Conservation (phyloP, 2,888 invertebrate genomes). For the Troides helena region DNA sequence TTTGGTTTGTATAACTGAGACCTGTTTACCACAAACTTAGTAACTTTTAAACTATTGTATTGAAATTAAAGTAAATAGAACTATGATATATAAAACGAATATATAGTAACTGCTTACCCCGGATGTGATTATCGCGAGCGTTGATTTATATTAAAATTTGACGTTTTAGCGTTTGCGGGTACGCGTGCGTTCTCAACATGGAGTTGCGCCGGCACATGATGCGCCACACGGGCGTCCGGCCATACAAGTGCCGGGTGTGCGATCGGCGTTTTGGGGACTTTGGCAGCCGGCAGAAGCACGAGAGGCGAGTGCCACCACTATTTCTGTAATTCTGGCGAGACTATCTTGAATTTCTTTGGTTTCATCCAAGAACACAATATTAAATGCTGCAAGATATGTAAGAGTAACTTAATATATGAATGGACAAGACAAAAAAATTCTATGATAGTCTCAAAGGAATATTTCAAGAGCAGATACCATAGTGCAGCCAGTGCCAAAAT, state of each 20-base stretch:
- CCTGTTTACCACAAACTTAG: too few relatives aligned
- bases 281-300: slow-evolving; percentile 72
- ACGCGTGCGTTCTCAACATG: slow-evolving; percentile 55
- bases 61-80: too few relatives aligned
- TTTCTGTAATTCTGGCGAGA: not conserved
- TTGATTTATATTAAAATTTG: not conserved
- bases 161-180: slow-evolving; percentile 51
- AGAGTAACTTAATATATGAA: too few relatives aligned
- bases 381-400: too few relatives aligned
- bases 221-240: slow-evolving; percentile 70
- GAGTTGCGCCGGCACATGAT: slow-evolving; percentile 69
- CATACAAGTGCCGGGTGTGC: slow-evolving; percentile 73
- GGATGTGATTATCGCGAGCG: not conserved
- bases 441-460: slow-evolving; percentile 9
- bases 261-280: slow-evolving; percentile 73
- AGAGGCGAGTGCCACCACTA: slow-evolving; percentile 54
- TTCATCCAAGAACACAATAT: too few relatives aligned
- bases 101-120: too few relatives aligned
- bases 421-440: too few relatives aligned
- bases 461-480: not conserved
- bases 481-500: not conserved
- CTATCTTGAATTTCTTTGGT: not conserved
- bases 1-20: too few relatives aligned
- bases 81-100: too few relatives aligned
- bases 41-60: too few relatives aligned